Conservation (phyloP, 2,888 invertebrate species). For the Drosophila emarginata region DNA sequence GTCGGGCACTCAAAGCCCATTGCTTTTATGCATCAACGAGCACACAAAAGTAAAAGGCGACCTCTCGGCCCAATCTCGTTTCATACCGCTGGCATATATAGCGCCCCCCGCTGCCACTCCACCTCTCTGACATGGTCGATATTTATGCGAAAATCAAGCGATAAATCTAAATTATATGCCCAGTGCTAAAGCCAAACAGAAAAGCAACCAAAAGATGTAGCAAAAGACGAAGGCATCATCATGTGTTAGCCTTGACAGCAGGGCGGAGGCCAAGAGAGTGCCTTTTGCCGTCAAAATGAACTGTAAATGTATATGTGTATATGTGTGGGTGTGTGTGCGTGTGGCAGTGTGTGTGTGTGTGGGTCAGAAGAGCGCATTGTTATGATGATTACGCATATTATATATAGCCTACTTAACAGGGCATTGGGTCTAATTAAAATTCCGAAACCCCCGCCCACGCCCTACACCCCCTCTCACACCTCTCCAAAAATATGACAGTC, state of each 20-base stretch:
- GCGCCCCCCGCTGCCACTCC: not conserved
- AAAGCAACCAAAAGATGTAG: conserved; percentile 7
- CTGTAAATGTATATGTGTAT: conserved; percentile 54
- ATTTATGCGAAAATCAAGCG: conserved; percentile 70
- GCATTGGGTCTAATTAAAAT: conserved; percentile 63
- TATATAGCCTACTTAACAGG: conserved; percentile 45
- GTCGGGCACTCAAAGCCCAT: conserved; percentile 56
- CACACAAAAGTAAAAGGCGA: conserved; percentile 60
- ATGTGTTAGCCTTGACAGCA: conserved; percentile 45
- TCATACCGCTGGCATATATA: not conserved
- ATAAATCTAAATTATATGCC: conserved; percentile 75
- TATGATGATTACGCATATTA: conserved; percentile 65
- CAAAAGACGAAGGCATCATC: conserved; percentile 23
- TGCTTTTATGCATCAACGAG: conserved; percentile 67
- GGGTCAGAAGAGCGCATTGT: conserved; percentile 44
- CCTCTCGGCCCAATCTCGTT: not conserved
- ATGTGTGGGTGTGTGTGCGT: conserved; percentile 25
- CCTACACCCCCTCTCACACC: not conserved
- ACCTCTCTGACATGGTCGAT: conserved; percentile 59
- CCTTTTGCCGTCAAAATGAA: conserved; percentile 47
- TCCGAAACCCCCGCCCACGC: conserved; percentile 7
- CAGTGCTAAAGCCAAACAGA: conserved; percentile 56
- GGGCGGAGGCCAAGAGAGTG: not conserved
- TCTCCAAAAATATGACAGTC: conserved; percentile 38
- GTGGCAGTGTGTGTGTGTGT: conserved; percentile 29